These are phyloP conservation scores for Pomacea canaliculata DNA, from an alignment of 2,888 invertebrate species.

Conservation along the genomic window DNA sequence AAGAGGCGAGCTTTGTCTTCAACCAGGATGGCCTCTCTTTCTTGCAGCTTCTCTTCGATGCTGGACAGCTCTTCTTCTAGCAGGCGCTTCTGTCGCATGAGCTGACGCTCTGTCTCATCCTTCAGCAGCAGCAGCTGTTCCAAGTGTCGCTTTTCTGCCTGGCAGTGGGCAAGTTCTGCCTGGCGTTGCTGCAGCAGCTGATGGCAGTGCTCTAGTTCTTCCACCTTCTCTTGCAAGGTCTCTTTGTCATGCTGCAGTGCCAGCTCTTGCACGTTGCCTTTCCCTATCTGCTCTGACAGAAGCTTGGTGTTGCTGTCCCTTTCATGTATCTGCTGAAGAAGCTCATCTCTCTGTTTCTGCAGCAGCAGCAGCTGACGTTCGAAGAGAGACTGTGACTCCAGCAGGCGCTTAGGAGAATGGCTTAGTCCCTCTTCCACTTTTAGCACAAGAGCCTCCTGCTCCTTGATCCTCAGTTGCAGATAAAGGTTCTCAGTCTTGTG, in stretches of 20 bases:
- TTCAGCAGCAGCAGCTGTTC: slow-evolving; percentile 59
- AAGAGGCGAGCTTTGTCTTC: slow-evolving; percentile 53
- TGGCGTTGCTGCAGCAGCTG: slow-evolving; percentile 48
- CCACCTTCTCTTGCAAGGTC: slow-evolving; percentile 46
- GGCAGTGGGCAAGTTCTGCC: slow-evolving; percentile 48
- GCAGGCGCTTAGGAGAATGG: slow-evolving; percentile 34
- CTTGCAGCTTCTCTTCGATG: slow-evolving; percentile 54
- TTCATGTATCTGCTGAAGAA: slow-evolving; percentile 49
- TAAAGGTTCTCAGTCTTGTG: slow-evolving; percentile 39
- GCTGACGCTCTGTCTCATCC: slow-evolving; percentile 54
- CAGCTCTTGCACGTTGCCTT: slow-evolving; percentile 51
- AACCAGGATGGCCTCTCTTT: slow-evolving; percentile 52
- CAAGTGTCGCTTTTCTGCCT: slow-evolving; percentile 51
- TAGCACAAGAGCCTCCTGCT: slow-evolving; percentile 56
- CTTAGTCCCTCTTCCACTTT: slow-evolving; percentile 46
- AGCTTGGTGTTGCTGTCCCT: slow-evolving; percentile 40
- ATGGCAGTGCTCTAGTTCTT: slow-evolving; percentile 52
- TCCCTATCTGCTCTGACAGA: slow-evolving; percentile 45
- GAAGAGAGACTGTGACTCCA: slow-evolving; percentile 47
- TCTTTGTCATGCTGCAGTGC: slow-evolving; percentile 55
- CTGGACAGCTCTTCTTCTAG: slow-evolving; percentile 57
- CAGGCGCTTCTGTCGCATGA: slow-evolving; percentile 58
- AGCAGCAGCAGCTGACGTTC: slow-evolving; percentile 54
- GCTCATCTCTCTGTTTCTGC: slow-evolving; percentile 57
- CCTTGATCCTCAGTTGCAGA: slow-evolving; percentile 38